Evolutionary conservation across 1,140 invertebrate genomes (phyloP).

Genomic region (Phymastichus coffea): DNA sequence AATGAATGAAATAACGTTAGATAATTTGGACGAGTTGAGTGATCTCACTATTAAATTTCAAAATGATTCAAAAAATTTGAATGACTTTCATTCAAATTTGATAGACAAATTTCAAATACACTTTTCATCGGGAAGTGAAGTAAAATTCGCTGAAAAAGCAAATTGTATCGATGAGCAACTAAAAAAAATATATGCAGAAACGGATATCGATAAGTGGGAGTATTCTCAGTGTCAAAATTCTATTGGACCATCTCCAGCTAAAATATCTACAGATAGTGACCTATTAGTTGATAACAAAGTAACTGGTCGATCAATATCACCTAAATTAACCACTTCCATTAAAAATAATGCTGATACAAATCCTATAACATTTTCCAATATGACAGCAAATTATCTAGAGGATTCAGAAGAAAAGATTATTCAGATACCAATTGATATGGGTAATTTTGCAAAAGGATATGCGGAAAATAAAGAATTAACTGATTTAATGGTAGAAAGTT

Average conservation of each 20-base stretch:
- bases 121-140: constrained; percentile 60
- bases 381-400: constrained; percentile 39
- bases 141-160: constrained; percentile 63
- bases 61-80: constrained; percentile 76
- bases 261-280: constrained; percentile 54
- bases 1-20: constrained; percentile 73
- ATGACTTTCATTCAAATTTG: constrained; percentile 71
- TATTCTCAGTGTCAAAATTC: constrained; percentile 63
- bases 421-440: constrained; percentile 52
- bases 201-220: constrained; percentile 71
- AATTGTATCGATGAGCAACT: constrained; percentile 71
- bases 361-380: constrained; percentile 40
- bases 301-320: constrained; percentile 52
- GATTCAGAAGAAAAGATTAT: constrained; percentile 49
- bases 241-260: constrained; percentile 50
- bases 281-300: constrained; percentile 54
- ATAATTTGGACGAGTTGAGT: constrained; percentile 77
- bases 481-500: constrained; percentile 55
- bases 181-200: constrained; percentile 66
- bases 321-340: constrained; percentile 50
- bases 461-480: constrained; percentile 56
- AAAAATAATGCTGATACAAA: constrained; percentile 51
- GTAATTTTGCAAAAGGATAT: constrained; percentile 53
- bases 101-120: constrained; percentile 60
- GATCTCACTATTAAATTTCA: constrained; percentile 72